Base-by-base conservation (phyloP, 2,797 vertebrate species). In the Gymnocypris eckloni region DNA sequence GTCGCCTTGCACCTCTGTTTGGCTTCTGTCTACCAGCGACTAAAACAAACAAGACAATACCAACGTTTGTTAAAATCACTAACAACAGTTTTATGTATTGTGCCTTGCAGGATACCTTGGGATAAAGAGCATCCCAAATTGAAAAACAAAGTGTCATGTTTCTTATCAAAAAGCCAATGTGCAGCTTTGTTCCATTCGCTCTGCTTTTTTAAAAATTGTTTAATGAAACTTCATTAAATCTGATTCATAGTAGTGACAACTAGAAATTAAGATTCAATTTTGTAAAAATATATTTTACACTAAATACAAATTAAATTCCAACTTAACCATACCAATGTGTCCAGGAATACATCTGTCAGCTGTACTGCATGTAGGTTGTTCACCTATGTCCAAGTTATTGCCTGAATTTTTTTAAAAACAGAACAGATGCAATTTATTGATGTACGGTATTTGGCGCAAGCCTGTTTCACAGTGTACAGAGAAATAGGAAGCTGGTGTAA, bases 1-100 rank as follows among this genome's bases (percentile, higher is more conserved):
- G 37, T 70, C 37, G 67, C 37, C 67, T 70, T 70, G 8, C 18
- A 22, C 6, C 37, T 70, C 0, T 41, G 37, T 20, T 9, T 70
- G 67, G 37, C 67, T 41, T 70, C 67, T 70, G 18, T 70, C 41
- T 70, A 10, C 15, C 67, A 39, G 2, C 33, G 33, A 39, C 37
- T 39, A 69, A 7, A 69, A 69, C 66, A 69, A 69, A 69, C 66
- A 69, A 69, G 39, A 69, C 66, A 69, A 69, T 39, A 69, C 66
- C 39, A 69, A 20, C 39, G 66, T 69, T 39, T 69, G 66, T 69
- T 37, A 69, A 37, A 69, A 39, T 39, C 28, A 69, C 66, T 69
- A 37, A 69, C 33, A 39, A 39, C 39, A 69, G 20, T 33, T 37
- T 69, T 69, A 7, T 16, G 66, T 69, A 39, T 16, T 70, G 33